Conservation (phyloP, 1,140 invertebrate species). For the Olivierus martensii region DNA sequence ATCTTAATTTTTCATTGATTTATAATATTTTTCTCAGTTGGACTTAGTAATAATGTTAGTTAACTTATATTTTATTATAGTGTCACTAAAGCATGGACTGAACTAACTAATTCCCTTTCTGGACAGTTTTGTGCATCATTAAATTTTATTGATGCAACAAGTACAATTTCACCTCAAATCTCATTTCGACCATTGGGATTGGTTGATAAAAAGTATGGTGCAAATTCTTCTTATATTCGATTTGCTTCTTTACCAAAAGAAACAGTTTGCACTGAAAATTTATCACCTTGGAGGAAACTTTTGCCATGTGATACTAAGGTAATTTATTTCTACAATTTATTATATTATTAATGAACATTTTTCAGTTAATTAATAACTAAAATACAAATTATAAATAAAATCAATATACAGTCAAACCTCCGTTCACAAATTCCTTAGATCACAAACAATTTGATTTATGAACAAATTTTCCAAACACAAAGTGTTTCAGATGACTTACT, state of each 20-base stretch:
- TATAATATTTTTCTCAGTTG: too few species aligned
- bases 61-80: constrained; percentile 23
- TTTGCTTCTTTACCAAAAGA: constrained; percentile 85
- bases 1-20: too few species aligned
- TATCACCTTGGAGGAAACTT: constrained; percentile 96
- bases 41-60: too few species aligned
- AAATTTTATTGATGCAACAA: constrained; percentile 84
- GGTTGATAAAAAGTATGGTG: constrained; percentile 29
- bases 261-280: constrained; percentile 95
- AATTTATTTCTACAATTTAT: too few species aligned
- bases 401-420: too few species aligned
- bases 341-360: too few species aligned
- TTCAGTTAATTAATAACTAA: too few species aligned
- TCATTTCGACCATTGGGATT: constrained; percentile 63
- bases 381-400: too few species aligned
- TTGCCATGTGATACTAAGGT: constrained; percentile 63
- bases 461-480: too few species aligned
- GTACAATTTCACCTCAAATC: constrained; percentile 68
- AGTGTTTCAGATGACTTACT: too few species aligned
- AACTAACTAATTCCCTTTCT: constrained; percentile 73
- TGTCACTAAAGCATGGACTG: constrained; percentile 71
- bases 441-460: too few species aligned
- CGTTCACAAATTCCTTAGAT: too few species aligned
- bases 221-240: constrained; percentile 44
- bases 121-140: constrained; percentile 90